phyloP scores from a whole-genome alignment of 1,140 invertebrate species.

The Drosophila kanapiae region DNA sequence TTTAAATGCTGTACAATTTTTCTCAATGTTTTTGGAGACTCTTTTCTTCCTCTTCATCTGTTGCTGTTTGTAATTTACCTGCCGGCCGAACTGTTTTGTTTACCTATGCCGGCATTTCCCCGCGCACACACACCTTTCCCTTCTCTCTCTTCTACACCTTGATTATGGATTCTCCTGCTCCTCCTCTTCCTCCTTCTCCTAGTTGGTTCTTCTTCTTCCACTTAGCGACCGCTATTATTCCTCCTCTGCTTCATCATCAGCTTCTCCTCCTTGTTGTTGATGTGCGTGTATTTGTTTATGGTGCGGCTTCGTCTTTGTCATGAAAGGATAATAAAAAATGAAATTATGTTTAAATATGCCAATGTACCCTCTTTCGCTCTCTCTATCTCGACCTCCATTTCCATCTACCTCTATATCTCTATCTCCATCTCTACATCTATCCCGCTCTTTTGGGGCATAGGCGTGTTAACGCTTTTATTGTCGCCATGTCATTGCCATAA shows the following conservation, averaged over 20 bases:
- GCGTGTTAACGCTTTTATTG: conserved; percentile 76
- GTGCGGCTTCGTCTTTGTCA: conserved; percentile 55
- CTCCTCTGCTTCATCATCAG: conserved; percentile 23
- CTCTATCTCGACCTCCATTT: background rate
- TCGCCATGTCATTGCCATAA: conserved; percentile 65
- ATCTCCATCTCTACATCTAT: conserved; percentile 1
- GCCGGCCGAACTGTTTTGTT: conserved; percentile 48
- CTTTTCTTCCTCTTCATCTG: conserved; percentile 16
- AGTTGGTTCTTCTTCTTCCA: conserved; percentile 32
- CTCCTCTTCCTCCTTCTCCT: conserved; percentile 2
- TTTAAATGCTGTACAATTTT: background rate
- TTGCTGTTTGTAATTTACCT: conserved; percentile 70
- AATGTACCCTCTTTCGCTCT: conserved; percentile 33
- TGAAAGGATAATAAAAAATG: conserved; percentile 78
- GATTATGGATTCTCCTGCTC: conserved; percentile 6
- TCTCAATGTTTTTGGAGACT: conserved; percentile 2
- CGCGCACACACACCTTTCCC: conserved; percentile 16
- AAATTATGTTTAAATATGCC: conserved; percentile 82
- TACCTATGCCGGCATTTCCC: conserved; percentile 47
- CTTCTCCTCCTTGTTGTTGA: background rate
- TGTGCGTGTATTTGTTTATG: conserved; percentile 41
- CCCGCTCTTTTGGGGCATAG: conserved; percentile 26
- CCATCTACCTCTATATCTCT: conserved; percentile 5
- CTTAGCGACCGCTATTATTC: conserved; percentile 63
- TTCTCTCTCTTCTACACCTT: conserved; percentile 3